Evolutionary conservation across 2,888 invertebrate genomes (phyloP), one percentile per base, ranked within the genome.

Genomic region (Leptopterna dolabrata): DNA sequence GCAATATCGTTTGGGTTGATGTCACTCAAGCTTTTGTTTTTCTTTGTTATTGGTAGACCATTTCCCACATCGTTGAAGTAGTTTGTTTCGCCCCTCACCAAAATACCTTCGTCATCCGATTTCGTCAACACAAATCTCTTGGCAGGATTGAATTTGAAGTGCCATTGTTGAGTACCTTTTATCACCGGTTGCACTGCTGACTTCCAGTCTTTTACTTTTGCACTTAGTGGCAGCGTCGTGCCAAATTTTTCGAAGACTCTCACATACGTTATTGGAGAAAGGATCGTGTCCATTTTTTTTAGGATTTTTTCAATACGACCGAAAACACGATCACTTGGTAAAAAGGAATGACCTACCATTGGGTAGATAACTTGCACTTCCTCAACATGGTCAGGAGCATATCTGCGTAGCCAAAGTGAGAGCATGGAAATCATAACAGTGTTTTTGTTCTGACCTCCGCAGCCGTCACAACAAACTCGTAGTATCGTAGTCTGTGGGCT

Each of bases 391-490:
- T 27, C 36, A 16, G 81, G 80, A 6, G 87, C 51, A 70, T 81
- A 43, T 13, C 30, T 81, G 55, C 36, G 13, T 19, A 87, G 87
- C 87, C 87, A 87, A 29, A 81, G 45, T 19, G 29, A 51, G 19
- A 87, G 27, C 19, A 45, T 29, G 19, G 63, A 55, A 27, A 87
- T 16, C 19, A 87, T 81, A 19, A 63, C 63, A n/a, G 76, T 6
- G 16, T 76, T 76, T 41, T 76, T 76, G 16, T 63, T 71, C 36
- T 76, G 76, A 2, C 84, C 84, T 11, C 84, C 84, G 41, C 84
- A 84, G 0, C 84, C 84, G 41, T 87, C 87, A 24, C 81, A 87
- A 45, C 81, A 81, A n/a, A 87, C 7, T 11, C 16, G 45, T 16
- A 51, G 3, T 16, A 3, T 51, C 11, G 7, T 16, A 16, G 16